These are phyloP conservation scores for Drosophila nigromelanica DNA, from an alignment of 1,140 invertebrate genomes.

Conservation along the genomic window DNA sequence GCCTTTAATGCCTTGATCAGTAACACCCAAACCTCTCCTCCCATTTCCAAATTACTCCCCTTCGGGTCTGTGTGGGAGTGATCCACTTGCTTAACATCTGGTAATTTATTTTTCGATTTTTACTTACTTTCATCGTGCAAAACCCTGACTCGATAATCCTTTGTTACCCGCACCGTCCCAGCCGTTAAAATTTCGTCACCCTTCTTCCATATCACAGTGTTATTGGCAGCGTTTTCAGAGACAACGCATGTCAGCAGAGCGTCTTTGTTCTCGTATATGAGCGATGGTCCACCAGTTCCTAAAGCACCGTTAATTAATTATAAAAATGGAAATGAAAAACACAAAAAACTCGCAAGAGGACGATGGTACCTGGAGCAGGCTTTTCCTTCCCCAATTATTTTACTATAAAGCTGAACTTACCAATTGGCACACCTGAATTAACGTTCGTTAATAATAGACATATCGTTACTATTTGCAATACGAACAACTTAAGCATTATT, in stretches of 20 bases:
- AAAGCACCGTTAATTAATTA: neutral
- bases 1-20: conserved; percentile 88
- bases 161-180: conserved; percentile 88
- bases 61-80: conserved; percentile 84
- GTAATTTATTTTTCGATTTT: neutral
- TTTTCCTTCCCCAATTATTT: neutral
- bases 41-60: conserved; percentile 84
- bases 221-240: conserved; percentile 87
- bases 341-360: neutral
- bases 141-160: conserved; percentile 88
- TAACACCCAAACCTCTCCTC: conserved; percentile 93
- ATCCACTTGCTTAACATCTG: neutral
- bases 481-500: conserved; percentile 79
- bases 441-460: conserved; percentile 76
- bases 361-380: no score
- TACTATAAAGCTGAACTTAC: conserved; percentile 42
- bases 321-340: neutral
- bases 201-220: conserved; percentile 89
- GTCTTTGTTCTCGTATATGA: conserved; percentile 88
- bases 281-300: conserved; percentile 82
- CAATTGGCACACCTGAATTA: conserved; percentile 81
- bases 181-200: conserved; percentile 90
- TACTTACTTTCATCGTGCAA: conserved; percentile 89
- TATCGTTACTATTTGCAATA: conserved; percentile 73
- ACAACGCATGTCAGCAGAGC: conserved; percentile 91